Conservation (phyloP, 2,888 invertebrate species). For the Linnaemya vulpina region DNA sequence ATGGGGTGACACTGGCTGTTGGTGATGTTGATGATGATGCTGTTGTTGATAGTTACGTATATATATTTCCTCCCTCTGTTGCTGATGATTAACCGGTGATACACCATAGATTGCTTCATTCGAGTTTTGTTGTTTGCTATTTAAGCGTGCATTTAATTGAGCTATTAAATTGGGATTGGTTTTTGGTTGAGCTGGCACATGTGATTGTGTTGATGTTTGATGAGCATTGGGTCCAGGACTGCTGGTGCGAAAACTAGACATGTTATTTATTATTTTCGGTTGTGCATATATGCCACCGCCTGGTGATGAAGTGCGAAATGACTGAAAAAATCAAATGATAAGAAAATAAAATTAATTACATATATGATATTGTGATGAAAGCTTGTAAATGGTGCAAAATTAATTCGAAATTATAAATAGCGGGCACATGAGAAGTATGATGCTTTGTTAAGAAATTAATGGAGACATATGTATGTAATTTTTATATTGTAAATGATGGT, state of each 20-base stretch:
- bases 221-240: slow-evolving; percentile 81
- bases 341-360: slow-evolving; percentile 44
- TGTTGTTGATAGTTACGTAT: slow-evolving; percentile 75
- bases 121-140: slow-evolving; percentile 78
- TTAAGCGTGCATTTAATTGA: slow-evolving; percentile 82
- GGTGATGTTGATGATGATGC: slow-evolving; percentile 73
- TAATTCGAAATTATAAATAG: neutral
- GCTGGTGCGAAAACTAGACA: slow-evolving; percentile 82
- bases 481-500: too few relatives aligned
- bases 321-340: slow-evolving; percentile 76
- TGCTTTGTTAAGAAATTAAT: slow-evolving; percentile 24
- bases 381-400: neutral
- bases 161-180: slow-evolving; percentile 82
- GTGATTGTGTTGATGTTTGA: slow-evolving; percentile 75
- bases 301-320: slow-evolving; percentile 82
- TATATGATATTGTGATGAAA: neutral
- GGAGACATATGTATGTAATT: neutral
- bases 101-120: slow-evolving; percentile 79
- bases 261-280: slow-evolving; percentile 82
- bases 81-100: slow-evolving; percentile 76
- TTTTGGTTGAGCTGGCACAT: slow-evolving; percentile 80
- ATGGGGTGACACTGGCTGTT: slow-evolving; percentile 73
- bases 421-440: neutral
- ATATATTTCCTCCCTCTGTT: slow-evolving; percentile 75
- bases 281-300: slow-evolving; percentile 82